Percentiles rank a stretch among this genome's conserved stretches.
These are phyloP conservation scores for Stratiomys singularior DNA, from an alignment of 2,888 invertebrate genomes.

Conservation along the genomic window DNA sequence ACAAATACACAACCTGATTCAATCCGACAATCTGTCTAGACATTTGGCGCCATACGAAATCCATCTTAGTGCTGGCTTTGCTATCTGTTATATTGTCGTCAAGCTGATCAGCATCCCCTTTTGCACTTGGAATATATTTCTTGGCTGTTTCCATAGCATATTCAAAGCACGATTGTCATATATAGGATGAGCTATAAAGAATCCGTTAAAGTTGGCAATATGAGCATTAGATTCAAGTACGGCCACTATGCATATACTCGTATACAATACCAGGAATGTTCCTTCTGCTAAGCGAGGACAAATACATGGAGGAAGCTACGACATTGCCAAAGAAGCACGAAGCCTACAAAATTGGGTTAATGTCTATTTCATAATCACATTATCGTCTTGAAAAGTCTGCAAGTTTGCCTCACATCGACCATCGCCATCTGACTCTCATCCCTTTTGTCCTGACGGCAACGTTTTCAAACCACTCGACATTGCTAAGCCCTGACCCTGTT, in stretches of 20 bases:
- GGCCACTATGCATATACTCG: background rate
- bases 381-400: slow-evolving; percentile 41
- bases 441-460: background rate
- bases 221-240: background rate
- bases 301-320: background rate
- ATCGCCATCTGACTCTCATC: background rate
- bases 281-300: background rate
- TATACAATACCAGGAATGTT: background rate
- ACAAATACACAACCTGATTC: background rate
- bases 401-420: background rate
- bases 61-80: background rate
- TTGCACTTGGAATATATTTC: slow-evolving; percentile 16
- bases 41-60: slow-evolving; percentile 46
- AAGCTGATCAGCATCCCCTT: slow-evolving; percentile 12
- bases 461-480: slow-evolving; percentile 12
- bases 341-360: slow-evolving; percentile 47
- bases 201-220: background rate
- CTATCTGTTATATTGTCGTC: slow-evolving; percentile 7
- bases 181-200: background rate
- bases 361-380: slow-evolving; percentile 46
- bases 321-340: background rate
- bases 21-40: slow-evolving; percentile 50
- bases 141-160: background rate
- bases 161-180: background rate
- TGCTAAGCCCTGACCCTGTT: slow-evolving; percentile 37